A percentile compares a stretch with the other conserved stretches of the same genome.
Evolutionary conservation across 92 coral and sea anemone genomes (phyloP).

Genomic region (Hydrozoanthus gracilis): DNA sequence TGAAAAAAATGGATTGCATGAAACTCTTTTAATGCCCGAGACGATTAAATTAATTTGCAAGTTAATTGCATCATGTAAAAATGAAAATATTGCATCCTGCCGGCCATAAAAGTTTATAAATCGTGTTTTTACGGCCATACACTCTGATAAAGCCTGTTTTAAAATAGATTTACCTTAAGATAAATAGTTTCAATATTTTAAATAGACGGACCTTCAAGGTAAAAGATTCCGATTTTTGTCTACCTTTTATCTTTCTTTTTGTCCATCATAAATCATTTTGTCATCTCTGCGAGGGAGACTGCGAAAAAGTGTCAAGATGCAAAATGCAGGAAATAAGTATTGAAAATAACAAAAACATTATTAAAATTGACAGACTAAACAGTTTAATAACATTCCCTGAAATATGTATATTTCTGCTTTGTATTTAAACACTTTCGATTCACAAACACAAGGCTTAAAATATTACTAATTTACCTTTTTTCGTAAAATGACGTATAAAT

Average conservation of each 20-base stretch:
- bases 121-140: no score
- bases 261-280: conserved; percentile 6
- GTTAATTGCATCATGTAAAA: no score
- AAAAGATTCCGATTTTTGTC: neutral
- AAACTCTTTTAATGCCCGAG: no score
- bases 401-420: conserved; percentile 5
- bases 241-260: conserved; percentile 5
- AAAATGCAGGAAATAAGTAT: conserved; percentile 6
- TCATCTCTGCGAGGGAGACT: conserved; percentile 10
- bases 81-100: no score
- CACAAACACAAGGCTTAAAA: neutral
- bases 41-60: no score
- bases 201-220: neutral
- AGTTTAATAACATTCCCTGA: conserved; percentile 6
- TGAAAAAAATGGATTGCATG: no score
- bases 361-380: conserved; percentile 6
- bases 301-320: conserved; percentile 1
- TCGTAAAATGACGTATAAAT: no score
- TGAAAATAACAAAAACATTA: neutral
- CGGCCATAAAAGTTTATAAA: no score
- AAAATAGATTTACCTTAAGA: no score
- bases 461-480: no score
- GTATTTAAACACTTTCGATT: conserved; percentile 6
- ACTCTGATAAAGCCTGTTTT: no score
- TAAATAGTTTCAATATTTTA: neutral